Base-by-base conservation (phyloP, 2,113 vertebrate species). In the Peromyscus polionotus region DNA sequence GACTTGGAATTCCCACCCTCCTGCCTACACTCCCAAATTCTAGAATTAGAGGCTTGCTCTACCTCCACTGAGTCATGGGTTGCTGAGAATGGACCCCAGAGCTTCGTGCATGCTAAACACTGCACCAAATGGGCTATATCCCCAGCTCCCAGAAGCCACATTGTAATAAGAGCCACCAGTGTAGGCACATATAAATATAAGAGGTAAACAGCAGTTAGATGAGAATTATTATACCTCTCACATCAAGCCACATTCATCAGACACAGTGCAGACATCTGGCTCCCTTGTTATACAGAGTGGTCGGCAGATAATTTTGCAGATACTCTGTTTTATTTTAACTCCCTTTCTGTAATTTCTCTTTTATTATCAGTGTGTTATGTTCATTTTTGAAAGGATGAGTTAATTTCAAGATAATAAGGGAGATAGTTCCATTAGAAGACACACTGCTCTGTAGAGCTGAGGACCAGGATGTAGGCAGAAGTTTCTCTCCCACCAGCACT, bases 321-420 rank as follows among this genome's bases (percentile, higher is more conserved):
- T 31, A 42, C 28, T 92, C 31, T 91, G 84, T 85, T 91, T 93
- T 28, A 39, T 61, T 86, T 54, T 45, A 70, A 67, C 39, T 86
- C 77, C 48, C 3, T 63, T 95, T 51, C 16, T 67, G 63, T 85
- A 68, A 81, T 76, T 77, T 95, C 4, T 91, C 51, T 45, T 87
- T 93, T 61, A 59, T 93, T 85, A 11, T 36, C 33, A 70, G 42
- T 75, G 65, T 11, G 54, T 54, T 68, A n/a, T 28, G 65, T 51
- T 2, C 19, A 70, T 59, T 89, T 94, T 93, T 86, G 2, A 76
- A 92, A 93, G n/a, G 75, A 48, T 51, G 17, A 93, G 70, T 85
- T 54, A 70, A 77, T 91, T 63, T 65, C 4, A 85, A 48, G 63
- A 94, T 63, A 90, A 48, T 42, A 77, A 84, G 89, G 59, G 33